Percentiles rank a stretch among this genome's conserved stretches.
These are phyloP conservation scores for Halcyon senegalensis DNA, from an alignment of 2,113 vertebrate species.

Conservation along the genomic window DNA sequence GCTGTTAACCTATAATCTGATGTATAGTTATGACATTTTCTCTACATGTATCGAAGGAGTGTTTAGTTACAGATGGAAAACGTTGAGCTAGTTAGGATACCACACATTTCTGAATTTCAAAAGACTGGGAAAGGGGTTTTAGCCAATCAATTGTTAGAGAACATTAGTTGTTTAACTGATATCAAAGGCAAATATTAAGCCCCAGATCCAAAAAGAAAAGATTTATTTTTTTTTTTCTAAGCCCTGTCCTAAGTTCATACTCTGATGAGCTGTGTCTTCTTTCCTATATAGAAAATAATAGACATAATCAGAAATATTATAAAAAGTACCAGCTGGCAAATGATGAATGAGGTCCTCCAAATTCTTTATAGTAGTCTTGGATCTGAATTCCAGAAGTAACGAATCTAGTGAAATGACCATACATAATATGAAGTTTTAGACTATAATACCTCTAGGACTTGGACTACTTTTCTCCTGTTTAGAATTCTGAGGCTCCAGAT, in stretches of 20 bases:
- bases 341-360: neutral
- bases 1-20: constrained; percentile 55
- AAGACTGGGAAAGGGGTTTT: neutral
- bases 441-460: neutral
- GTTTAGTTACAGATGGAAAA: constrained; percentile 64
- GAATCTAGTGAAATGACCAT: neutral
- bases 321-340: neutral
- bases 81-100: constrained; percentile 24
- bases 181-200: neutral
- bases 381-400: neutral
- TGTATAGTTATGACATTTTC: constrained; percentile 50
- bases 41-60: constrained; percentile 21
- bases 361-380: neutral
- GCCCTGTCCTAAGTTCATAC: neutral
- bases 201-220: neutral
- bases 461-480: neutral
- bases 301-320: neutral
- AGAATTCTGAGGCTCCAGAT: neutral
- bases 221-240: neutral
- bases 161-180: neutral
- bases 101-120: constrained; percentile 9
- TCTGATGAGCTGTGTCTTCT: neutral
- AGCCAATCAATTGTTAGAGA: neutral
- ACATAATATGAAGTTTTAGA: neutral
- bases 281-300: neutral